A percentile compares a stretch with the other conserved stretches of the same genome.
phyloP scores from a whole-genome alignment of 1,140 invertebrate genomes.

The Lordiphosa stackelbergi region DNA sequence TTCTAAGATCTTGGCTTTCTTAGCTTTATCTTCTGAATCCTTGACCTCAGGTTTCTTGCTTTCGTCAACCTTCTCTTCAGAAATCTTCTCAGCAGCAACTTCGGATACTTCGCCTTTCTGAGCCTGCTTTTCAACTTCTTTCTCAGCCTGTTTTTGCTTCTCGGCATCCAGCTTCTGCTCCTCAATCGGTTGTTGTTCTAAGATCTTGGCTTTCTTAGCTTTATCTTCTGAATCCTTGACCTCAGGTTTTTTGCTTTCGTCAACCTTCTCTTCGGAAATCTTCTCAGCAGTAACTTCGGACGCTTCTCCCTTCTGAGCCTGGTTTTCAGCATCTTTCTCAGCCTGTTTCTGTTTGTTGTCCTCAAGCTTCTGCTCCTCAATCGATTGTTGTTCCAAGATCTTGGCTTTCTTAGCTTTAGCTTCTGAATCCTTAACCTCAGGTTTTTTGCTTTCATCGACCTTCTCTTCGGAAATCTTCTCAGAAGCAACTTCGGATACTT shows the following conservation, averaged over 20 bases:
- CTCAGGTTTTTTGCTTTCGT: background rate
- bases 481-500: too few relatives aligned
- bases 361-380: too few relatives aligned
- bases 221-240: background rate
- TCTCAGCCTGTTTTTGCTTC: background rate
- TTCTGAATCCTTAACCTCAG: background rate
- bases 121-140: constrained; percentile 1
- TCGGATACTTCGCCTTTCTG: constrained; percentile 31
- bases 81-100: constrained; percentile 16
- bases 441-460: too few relatives aligned
- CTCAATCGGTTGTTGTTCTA: background rate
- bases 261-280: constrained; percentile 1
- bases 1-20: constrained; percentile 20
- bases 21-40: constrained; percentile 21
- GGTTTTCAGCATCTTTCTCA: constrained; percentile 1
- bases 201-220: background rate
- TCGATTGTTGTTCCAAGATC: too few relatives aligned
- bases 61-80: constrained; percentile 17
- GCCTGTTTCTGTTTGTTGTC: constrained; percentile 1
- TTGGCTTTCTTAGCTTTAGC: background rate
- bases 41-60: constrained; percentile 2
- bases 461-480: too few relatives aligned
- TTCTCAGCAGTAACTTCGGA: constrained; percentile 3
- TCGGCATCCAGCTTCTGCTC: background rate
- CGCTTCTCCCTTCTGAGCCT: background rate